phyloP scores from a whole-genome alignment of 2,797 vertebrate genomes.

The Rhabdomys pumilio region DNA sequence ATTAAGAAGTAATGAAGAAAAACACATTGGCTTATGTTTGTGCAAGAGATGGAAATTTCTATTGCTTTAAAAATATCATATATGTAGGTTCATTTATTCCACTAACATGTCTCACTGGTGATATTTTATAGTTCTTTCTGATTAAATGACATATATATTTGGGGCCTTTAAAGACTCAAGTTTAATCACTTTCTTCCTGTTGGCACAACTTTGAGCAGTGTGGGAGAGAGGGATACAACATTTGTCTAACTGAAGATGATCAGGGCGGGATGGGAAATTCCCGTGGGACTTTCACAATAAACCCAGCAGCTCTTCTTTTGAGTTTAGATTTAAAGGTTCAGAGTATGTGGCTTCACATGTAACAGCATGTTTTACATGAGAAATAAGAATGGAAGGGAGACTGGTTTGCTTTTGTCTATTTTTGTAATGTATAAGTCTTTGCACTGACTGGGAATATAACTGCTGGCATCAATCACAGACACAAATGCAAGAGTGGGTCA shows the following conservation, averaged over 20 bases:
- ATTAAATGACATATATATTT: constrained; percentile 13
- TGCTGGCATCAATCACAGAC: background rate
- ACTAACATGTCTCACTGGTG: background rate
- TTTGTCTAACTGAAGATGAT: background rate
- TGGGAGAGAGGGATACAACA: background rate
- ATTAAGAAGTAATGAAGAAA: background rate
- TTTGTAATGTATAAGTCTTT: background rate
- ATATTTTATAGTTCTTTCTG: background rate
- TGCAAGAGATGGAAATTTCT: background rate
- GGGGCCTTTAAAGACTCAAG: background rate
- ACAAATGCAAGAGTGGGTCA: background rate
- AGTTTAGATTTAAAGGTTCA: constrained; percentile 6
- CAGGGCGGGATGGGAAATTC: background rate
- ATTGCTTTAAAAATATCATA: constrained; percentile 5
- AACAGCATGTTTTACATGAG: background rate
- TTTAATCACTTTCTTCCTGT: background rate
- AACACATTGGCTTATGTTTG: background rate
- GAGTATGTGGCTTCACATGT: background rate
- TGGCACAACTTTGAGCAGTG: background rate
- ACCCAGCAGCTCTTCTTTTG: background rate
- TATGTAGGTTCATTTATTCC: background rate
- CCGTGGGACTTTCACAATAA: background rate
- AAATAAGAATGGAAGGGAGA: constrained; percentile 38
- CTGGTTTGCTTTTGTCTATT: background rate
- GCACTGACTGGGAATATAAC: background rate